These are phyloP conservation scores for Lysandra coridon DNA, from an alignment of 2,888 invertebrate genomes.

Conservation along the genomic window DNA sequence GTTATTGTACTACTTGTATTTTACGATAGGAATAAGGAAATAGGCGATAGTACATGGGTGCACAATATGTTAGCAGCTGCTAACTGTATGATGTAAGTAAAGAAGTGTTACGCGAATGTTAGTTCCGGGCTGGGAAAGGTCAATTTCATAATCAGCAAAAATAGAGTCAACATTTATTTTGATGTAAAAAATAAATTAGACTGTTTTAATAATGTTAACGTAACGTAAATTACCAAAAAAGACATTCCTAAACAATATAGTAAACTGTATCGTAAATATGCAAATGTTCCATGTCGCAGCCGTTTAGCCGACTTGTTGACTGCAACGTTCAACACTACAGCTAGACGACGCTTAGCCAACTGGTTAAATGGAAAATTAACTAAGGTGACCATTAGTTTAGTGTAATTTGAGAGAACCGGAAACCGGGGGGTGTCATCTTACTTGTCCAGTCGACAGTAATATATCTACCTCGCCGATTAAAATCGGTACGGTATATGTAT, in stretches of 20 bases:
- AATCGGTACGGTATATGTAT: too few relatives aligned
- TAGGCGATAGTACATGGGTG: not conserved
- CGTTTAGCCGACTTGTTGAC: too few relatives aligned
- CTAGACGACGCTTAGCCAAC: too few relatives aligned
- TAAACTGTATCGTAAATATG: not conserved
- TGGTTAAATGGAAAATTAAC: too few relatives aligned
- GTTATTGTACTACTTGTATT: not conserved
- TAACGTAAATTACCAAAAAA: not conserved
- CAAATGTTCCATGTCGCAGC: not conserved
- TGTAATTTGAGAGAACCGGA: too few relatives aligned
- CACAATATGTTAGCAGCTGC: conserved; percentile 29
- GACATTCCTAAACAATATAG: not conserved
- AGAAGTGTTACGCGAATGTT: conserved; percentile 47
- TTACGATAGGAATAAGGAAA: not conserved
- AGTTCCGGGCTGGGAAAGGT: conserved; percentile 47
- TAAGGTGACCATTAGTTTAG: too few relatives aligned
- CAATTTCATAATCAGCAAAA: conserved; percentile 45
- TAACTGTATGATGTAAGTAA: conserved; percentile 40
- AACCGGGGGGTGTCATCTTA: too few relatives aligned
- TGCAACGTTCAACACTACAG: too few relatives aligned
- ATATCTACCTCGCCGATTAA: too few relatives aligned
- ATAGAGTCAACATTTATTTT: conserved; percentile 4
- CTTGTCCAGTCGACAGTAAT: too few relatives aligned
- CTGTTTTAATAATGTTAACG: not conserved
- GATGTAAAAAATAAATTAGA: conserved; percentile 4